Base-by-base conservation (phyloP, 2,888 invertebrate species). In the Euzophera pinguis region DNA sequence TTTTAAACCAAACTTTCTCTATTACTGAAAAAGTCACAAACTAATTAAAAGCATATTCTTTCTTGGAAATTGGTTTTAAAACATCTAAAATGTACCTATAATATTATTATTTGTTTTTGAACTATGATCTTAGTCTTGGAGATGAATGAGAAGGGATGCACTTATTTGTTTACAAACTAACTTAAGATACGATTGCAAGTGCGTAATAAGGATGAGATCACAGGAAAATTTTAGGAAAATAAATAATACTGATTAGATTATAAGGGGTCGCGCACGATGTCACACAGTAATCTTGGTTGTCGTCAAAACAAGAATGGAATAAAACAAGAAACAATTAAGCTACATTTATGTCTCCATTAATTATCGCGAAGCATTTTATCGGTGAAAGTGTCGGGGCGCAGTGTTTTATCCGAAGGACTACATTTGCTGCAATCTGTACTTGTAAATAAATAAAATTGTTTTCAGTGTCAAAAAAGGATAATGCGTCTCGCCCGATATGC, bases 241-340 rank as follows among this genome's bases (percentile, higher is more conserved):
- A 79, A 80, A 77, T 70, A 73, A 76, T 67, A 73, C 67, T 75
- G 81, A 81, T 81, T 77, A 78, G 69, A 80, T 78, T 75, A 72
- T 53, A 56, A 50, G 66, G 63, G 76, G 81, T 76, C 76, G 70
- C 55, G 61, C 57, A 63, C 63, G 61, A 69, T 72, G 77, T 75
- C 78, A 69, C 61, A 39, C 3, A 67, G 58, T 73, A 78, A 81
- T 78, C 72, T 72, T 61, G 60, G 63, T 58, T 63, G 59, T 63
- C 66, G 73, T 74, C 75, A 76, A 69, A 76, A 78, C 79, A 81
- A 82, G 80, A 80, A 78, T 75, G 84, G 82, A 84, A 84, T 82
- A 83, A 81, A 79, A 81, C 84, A 70, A 78, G 78, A 73, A 73
- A 75, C 71, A 75, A 80, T 76, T 75, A 72, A 72, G 62, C 67